These are phyloP conservation scores for Elephantulus edwardii DNA, from an alignment of 2,113 vertebrate species.

Conservation along the genomic window DNA sequence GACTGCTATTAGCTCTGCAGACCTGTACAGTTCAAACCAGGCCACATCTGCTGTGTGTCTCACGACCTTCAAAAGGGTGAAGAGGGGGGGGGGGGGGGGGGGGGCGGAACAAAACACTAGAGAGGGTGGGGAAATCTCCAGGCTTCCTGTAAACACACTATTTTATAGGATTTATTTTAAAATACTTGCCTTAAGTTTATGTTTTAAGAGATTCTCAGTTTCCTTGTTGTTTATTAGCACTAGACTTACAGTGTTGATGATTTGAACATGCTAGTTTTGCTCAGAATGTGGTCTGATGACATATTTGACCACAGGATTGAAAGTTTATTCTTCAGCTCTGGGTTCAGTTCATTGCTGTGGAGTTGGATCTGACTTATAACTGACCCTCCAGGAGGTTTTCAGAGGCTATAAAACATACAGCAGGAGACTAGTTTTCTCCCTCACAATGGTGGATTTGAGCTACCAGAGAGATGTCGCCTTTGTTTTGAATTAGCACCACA, in stretches of 20 bases:
- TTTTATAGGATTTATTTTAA: slow-evolving; percentile 24
- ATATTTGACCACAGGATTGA: neutral
- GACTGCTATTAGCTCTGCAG: slow-evolving; percentile 80
- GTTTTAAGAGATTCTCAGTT: neutral
- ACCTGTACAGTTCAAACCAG: slow-evolving; percentile 82
- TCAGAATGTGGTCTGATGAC: neutral
- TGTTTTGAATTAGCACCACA: too few relatives aligned
- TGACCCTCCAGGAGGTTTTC: too few relatives aligned
- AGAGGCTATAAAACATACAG: too few relatives aligned
- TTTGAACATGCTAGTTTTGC: neutral
- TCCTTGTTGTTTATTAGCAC: neutral
- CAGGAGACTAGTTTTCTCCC: too few relatives aligned
- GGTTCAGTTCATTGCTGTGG: too few relatives aligned
- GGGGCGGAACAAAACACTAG: slow-evolving; percentile 57
- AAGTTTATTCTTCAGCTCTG: neutral
- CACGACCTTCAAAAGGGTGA: slow-evolving; percentile 87
- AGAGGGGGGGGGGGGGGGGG: too few relatives aligned
- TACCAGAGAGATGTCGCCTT: too few relatives aligned
- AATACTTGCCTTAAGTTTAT: slow-evolving; percentile 20
- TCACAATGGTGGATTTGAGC: too few relatives aligned
- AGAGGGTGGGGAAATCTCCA: neutral
- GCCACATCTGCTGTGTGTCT: slow-evolving; percentile 87
- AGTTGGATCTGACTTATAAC: too few relatives aligned
- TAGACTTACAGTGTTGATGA: neutral
- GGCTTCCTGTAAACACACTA: neutral